Conservation (phyloP, 2,797 vertebrate species). For the Bovichtus variegatus region DNA sequence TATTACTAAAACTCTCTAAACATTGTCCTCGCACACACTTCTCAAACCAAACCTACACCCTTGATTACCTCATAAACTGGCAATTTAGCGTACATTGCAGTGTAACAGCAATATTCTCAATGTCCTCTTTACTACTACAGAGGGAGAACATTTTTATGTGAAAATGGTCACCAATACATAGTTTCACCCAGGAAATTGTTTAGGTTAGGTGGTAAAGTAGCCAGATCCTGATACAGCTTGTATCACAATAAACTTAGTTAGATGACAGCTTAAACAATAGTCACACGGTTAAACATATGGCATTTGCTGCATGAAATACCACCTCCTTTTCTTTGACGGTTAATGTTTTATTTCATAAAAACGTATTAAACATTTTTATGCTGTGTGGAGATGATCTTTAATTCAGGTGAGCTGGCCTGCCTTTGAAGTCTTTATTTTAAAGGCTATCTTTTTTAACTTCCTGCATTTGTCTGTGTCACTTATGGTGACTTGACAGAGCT, state of each 20-base stretch:
- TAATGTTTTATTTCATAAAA: not conserved
- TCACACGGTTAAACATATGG: not conserved
- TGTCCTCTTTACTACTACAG: not conserved
- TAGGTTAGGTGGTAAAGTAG: not conserved
- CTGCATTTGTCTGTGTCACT: slow-evolving; percentile 13
- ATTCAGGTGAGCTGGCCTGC: not conserved
- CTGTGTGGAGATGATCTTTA: not conserved
- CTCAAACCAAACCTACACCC: not conserved
- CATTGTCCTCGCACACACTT: not conserved
- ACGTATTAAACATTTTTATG: not conserved
- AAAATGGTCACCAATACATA: not conserved
- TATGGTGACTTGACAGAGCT: slow-evolving; percentile 17
- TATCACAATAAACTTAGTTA: not conserved
- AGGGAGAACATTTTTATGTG: not conserved
- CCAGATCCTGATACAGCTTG: not conserved
- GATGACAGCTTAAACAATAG: not conserved
- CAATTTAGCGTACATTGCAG: not conserved
- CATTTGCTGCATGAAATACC: not conserved
- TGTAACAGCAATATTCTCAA: not conserved
- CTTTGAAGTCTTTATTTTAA: slow-evolving; percentile 9
- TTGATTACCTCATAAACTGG: not conserved
- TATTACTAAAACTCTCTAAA: not conserved
- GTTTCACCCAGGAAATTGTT: not conserved
- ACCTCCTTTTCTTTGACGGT: not conserved
- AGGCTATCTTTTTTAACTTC: slow-evolving; percentile 5